Evolutionary conservation across 2,888 invertebrate genomes (phyloP), one percentile per base, ranked within the genome.

Genomic region (Xylota segnis): DNA sequence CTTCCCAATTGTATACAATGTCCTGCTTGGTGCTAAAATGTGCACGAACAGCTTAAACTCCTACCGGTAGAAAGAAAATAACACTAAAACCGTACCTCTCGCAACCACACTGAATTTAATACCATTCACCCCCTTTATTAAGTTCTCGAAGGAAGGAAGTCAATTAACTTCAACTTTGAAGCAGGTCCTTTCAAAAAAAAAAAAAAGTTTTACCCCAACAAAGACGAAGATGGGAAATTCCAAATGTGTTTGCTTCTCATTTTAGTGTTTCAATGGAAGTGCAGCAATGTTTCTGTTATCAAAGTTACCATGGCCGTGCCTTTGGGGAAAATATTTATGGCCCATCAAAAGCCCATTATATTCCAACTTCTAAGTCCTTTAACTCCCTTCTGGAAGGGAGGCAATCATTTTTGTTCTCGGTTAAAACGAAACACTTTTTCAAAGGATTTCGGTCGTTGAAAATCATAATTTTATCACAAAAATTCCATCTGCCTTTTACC

Each of bases 131-230:
- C 27, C 52, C 52, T 27, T 27, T 52, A 52, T 27, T n/a, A 29
- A 9, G n/a, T n/a, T 52, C n/a, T 54, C 29, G 4, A 6, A 54
- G 54, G 54, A 29, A 54, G 23, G 29, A 54, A 27, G 54, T 54
- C 14, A 54, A 54, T 54, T 54, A 54, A 32, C 54, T 54, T 54
- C 32, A 54, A 32, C 54, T 54, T 54, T 54, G 29, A 54, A 32
- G 29, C 29, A 29, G 29, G 32, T 50, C 54, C n/a, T 32, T 29
- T 29, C 29, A 12, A 1, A 50, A 50, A 47, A 18, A 2, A 43
- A 7, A 6, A 5, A 43, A 43, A 43, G 0, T 0, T 6, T 23
- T 50, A 4, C 18, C 23, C 23, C 10, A 18, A 23, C 47, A 47
- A 47, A 47, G 47, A 18, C 14, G 10, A 6, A 3, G 6, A 14